A percentile compares a stretch with the other conserved stretches of the same genome.
These are phyloP conservation scores for Anas bernieri DNA, from an alignment of 2,797 vertebrate species.

Conservation along the genomic window DNA sequence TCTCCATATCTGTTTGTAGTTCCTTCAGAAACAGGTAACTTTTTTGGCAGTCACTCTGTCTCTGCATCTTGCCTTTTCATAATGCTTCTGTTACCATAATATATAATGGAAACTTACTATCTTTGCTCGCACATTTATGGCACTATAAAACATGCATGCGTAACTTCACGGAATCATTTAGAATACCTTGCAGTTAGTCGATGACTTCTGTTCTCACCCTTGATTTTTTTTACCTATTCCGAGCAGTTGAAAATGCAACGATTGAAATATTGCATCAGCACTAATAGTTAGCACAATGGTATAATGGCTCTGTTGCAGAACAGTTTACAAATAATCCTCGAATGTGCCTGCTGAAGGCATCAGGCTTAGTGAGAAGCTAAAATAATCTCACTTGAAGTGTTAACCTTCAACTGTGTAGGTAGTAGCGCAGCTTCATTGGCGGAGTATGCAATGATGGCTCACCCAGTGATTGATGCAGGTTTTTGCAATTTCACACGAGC, in stretches of 20 bases:
- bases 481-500: background rate
- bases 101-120: constrained; percentile 1
- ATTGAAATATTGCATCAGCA: background rate
- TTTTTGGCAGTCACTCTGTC: constrained; percentile 53
- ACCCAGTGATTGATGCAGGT: background rate
- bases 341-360: background rate
- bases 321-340: background rate
- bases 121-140: constrained; percentile 15
- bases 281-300: background rate
- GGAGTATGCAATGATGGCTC: background rate
- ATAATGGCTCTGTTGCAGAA: background rate
- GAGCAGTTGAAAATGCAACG: background rate
- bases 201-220: background rate
- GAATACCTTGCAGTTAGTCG: background rate
- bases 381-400: background rate
- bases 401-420: background rate
- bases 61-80: constrained; percentile 60
- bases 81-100: constrained; percentile 41
- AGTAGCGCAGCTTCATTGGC: background rate
- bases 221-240: background rate
- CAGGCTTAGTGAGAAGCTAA: background rate
- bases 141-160: constrained; percentile 38
- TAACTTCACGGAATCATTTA: background rate
- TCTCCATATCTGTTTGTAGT: constrained; percentile 82
- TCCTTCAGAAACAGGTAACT: constrained; percentile 90